Conservation (phyloP, 2,113 vertebrate species). For the Emydura subglobosa region DNA sequence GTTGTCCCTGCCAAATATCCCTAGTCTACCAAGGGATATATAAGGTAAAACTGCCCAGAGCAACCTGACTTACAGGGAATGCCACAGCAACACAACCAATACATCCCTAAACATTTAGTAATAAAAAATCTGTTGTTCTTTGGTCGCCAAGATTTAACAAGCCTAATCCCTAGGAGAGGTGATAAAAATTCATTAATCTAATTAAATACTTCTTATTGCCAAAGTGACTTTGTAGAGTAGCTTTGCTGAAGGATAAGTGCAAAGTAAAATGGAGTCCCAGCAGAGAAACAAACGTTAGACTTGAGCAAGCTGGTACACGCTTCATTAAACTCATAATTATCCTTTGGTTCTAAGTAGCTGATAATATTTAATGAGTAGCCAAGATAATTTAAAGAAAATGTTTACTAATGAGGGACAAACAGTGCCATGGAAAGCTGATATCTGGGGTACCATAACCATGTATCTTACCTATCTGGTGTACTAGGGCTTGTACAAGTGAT, state of each 20-base stretch:
- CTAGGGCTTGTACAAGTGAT: conserved; percentile 45
- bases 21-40: conserved; percentile 77
- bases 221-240: conserved; percentile 95
- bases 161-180: conserved; percentile 92
- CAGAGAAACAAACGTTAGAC: conserved; percentile 92
- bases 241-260: conserved; percentile 99
- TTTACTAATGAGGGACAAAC: conserved; percentile 89
- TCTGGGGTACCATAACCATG: conserved; percentile 80
- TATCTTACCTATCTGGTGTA: conserved; percentile 80
- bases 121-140: conserved; percentile 97
- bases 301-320: conserved; percentile 92
- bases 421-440: conserved; percentile 82
- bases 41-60: conserved; percentile 88
- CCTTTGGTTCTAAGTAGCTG: conserved; percentile 99
- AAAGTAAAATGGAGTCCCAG: conserved; percentile 98
- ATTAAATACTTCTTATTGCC: conserved; percentile 99
- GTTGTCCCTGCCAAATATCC: conserved; percentile 87
- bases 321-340: conserved; percentile 99
- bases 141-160: conserved; percentile 94
- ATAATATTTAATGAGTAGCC: conserved; percentile 99
- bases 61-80: conserved; percentile 81
- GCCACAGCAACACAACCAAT: conserved; percentile 71
- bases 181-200: conserved; percentile 99
- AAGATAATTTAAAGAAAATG: conserved; percentile 90
- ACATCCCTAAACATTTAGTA: conserved; percentile 86